Conservation (phyloP, 2,113 vertebrate species). For the Phylloscopus whistleri region DNA sequence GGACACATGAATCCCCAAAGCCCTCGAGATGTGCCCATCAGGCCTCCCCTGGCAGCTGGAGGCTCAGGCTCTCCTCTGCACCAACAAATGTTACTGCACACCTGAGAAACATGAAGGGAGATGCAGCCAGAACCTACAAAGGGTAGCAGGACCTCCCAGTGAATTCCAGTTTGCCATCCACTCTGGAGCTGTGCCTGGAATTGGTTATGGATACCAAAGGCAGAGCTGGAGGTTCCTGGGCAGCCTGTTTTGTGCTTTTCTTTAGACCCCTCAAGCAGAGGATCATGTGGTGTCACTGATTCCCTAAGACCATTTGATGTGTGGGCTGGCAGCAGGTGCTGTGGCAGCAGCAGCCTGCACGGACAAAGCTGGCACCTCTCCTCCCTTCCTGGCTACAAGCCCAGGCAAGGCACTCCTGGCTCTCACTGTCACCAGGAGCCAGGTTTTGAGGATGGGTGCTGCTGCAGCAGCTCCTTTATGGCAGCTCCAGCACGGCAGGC, state of each 20-base stretch:
- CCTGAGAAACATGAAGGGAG: not conserved
- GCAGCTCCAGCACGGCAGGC: rapidly evolving
- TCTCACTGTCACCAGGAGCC: rapidly evolving
- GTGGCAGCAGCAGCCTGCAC: not conserved
- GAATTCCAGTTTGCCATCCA: not conserved
- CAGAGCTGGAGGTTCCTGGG: not conserved
- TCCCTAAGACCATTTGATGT: rapidly evolving
- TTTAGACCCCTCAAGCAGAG: not conserved
- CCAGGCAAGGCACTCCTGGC: not conserved
- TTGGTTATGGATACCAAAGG: not conserved
- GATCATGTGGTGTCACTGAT: rapidly evolving
- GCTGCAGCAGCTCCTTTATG: not conserved
- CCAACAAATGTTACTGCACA: rapidly evolving
- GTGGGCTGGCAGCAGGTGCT: not conserved
- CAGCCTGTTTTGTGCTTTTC: not conserved
- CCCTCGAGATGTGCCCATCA: rapidly evolving
- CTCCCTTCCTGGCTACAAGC: not conserved
- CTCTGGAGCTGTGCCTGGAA: not conserved
- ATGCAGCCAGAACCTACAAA: not conserved
- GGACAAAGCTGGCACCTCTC: not conserved
- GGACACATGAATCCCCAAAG: rapidly evolving
- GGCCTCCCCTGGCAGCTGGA: not conserved
- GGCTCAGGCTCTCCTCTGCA: not conserved
- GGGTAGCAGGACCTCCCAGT: not conserved
- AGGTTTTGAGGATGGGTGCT: rapidly evolving